Conservation (phyloP, 2,888 invertebrate genomes). For the Tiliacea citrago region DNA sequence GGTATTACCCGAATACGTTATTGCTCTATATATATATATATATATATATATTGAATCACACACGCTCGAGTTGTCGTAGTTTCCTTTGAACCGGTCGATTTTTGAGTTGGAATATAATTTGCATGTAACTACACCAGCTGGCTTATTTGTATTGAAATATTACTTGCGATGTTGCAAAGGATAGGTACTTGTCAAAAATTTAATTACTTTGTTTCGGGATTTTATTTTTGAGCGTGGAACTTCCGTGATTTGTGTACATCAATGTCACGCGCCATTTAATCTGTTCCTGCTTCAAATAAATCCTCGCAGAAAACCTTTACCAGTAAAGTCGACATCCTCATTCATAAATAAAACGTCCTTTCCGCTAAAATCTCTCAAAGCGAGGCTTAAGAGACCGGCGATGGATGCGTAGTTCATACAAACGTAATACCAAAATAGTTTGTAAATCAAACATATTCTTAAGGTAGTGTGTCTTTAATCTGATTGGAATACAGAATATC, state of each 20-base stretch:
- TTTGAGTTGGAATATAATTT: neutral
- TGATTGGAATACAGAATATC: too few species aligned
- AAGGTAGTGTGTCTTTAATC: too few species aligned
- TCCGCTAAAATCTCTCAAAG: slow-evolving; percentile 13
- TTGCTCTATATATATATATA: too few species aligned
- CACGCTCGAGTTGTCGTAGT: neutral
- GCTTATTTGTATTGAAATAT: neutral
- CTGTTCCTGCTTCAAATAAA: slow-evolving; percentile 2
- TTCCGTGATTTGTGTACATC: neutral
- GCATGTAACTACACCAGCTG: neutral
- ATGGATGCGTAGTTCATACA: too few species aligned
- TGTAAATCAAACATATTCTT: too few species aligned
- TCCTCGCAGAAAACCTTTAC: slow-evolving; percentile 26
- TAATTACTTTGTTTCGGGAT: neutral
- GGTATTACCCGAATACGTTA: slow-evolving; percentile 14
- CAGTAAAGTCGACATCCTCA: slow-evolving; percentile 3
- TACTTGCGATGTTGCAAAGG: neutral
- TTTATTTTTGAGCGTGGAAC: neutral
- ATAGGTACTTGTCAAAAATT: too few species aligned
- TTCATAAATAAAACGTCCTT: slow-evolving; percentile 41
- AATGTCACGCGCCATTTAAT: neutral
- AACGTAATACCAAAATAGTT: too few species aligned
- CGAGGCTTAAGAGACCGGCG: slow-evolving; percentile 21
- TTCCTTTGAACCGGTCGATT: neutral
- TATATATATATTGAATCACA: too few species aligned